These are phyloP conservation scores for Sphaerophoria taeniata DNA, from an alignment of 2,888 invertebrate genomes.

Conservation along the genomic window DNA sequence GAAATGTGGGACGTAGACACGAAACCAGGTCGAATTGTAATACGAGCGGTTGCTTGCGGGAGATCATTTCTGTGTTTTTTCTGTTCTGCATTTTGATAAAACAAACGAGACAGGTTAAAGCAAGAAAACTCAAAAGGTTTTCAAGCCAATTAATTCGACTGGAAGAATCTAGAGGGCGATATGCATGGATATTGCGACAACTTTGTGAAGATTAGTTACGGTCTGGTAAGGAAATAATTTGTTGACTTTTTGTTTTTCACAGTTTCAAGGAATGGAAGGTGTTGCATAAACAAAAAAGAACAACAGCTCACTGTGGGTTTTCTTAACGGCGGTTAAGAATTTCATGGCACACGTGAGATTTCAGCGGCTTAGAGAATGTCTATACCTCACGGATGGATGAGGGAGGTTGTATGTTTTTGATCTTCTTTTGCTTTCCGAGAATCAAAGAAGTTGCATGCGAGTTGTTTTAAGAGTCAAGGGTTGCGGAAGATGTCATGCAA, in stretches of 20 bases:
- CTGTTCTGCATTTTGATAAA: slow-evolving; percentile 12
- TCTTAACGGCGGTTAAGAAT: slow-evolving; percentile 51
- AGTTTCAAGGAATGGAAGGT: slow-evolving; percentile 60
- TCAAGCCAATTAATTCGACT: slow-evolving; percentile 68
- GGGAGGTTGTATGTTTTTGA: not conserved
- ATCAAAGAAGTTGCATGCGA: no score
- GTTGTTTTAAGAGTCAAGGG: no score
- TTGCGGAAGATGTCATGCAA: no score
- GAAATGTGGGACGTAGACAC: slow-evolving; percentile 69
- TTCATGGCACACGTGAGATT: slow-evolving; percentile 60
- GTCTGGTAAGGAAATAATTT: slow-evolving; percentile 70
- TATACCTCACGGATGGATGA: slow-evolving; percentile 42
- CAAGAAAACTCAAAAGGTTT: slow-evolving; percentile 38
- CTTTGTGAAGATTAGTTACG: slow-evolving; percentile 68
- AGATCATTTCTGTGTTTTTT: slow-evolving; percentile 34
- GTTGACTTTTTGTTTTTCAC: slow-evolving; percentile 25
- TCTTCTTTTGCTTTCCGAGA: no score
- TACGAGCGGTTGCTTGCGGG: slow-evolving; percentile 68
- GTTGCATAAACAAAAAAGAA: slow-evolving; percentile 64
- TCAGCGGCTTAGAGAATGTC: slow-evolving; percentile 33
- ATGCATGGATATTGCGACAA: slow-evolving; percentile 69
- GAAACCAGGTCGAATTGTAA: slow-evolving; percentile 72
- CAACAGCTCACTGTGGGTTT: slow-evolving; percentile 44
- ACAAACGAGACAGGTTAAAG: not conserved
- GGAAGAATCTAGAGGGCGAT: slow-evolving; percentile 38